Evolutionary conservation across 2,888 invertebrate species (phyloP).

Genomic region (Tryphoninae sp.): DNA sequence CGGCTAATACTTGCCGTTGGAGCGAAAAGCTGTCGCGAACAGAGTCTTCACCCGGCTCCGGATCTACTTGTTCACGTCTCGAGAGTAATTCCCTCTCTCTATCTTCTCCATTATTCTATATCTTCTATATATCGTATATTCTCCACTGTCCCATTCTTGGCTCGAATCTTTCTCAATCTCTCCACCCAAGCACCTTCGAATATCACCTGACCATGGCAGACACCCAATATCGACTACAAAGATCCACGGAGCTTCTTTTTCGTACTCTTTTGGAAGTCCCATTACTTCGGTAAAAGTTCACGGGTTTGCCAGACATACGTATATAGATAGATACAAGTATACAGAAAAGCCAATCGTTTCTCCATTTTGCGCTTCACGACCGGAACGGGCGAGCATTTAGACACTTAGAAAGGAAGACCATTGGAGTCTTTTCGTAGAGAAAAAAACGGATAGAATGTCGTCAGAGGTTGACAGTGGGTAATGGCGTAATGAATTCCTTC

Average conservation of each 20-base stretch:
- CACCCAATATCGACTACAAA: neutral
- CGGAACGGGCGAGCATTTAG: constrained; percentile 17
- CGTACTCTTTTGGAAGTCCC: neutral
- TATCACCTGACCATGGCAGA: constrained; percentile 42
- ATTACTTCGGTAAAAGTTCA: constrained; percentile 15
- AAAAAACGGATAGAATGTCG: neutral
- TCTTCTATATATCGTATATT: neutral
- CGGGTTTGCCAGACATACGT: neutral
- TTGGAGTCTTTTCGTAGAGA: no score
- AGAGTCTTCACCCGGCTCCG: constrained; percentile 40
- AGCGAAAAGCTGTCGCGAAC: constrained; percentile 45
- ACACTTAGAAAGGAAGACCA: neutral
- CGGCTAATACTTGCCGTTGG: constrained; percentile 19
- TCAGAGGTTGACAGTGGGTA: constrained; percentile 15
- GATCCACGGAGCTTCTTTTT: neutral
- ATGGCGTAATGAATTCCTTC: constrained; percentile 31
- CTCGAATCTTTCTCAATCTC: constrained; percentile 25
- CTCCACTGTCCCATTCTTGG: neutral
- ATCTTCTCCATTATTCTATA: neutral
- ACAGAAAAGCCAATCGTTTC: constrained; percentile 26
- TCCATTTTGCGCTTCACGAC: constrained; percentile 10
- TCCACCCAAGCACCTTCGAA: constrained; percentile 5
- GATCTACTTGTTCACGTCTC: constrained; percentile 22
- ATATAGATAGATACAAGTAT: neutral
- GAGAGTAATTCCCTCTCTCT: constrained; percentile 16